Conservation (phyloP, 2,888 invertebrate genomes). For the Nymphalis polychloros region DNA sequence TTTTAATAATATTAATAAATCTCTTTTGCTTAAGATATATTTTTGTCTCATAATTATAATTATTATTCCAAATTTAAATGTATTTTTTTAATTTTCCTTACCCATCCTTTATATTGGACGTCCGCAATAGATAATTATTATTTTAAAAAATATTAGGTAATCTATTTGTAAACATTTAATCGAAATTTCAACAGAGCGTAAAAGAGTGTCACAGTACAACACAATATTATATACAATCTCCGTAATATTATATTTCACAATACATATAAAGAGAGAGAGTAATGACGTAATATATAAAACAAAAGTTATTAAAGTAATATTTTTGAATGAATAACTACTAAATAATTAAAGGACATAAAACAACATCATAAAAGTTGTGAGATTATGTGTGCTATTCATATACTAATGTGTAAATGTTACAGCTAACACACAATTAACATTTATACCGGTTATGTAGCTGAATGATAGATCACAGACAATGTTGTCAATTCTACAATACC, state of each 20-base stretch:
- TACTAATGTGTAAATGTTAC: conserved; percentile 9
- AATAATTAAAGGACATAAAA: conserved; percentile 7
- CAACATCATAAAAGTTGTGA: not conserved
- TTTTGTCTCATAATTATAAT: too few species aligned
- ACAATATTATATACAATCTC: not conserved
- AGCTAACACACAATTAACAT: conserved; percentile 25
- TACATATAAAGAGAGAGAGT: not conserved
- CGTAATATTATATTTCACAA: not conserved
- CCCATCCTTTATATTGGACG: too few species aligned
- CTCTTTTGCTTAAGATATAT: too few species aligned
- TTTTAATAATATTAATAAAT: too few species aligned
- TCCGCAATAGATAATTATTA: too few species aligned
- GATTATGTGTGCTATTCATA: not conserved
- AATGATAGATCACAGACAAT: conserved; percentile 50
- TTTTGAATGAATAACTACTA: conserved; percentile 1
- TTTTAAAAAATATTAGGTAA: too few species aligned
- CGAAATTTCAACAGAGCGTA: not conserved
- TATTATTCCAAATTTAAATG: too few species aligned
- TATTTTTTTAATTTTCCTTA: too few species aligned
- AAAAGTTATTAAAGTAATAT: not conserved
- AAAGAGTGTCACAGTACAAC: not conserved
- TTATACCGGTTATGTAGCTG: conserved; percentile 43
- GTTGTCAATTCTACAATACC: conserved; percentile 43
- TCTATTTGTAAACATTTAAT: not conserved
- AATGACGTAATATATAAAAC: not conserved